phyloP scores from a whole-genome alignment of 2,113 vertebrate species.

The Oncorhynchus clarkii region DNA sequence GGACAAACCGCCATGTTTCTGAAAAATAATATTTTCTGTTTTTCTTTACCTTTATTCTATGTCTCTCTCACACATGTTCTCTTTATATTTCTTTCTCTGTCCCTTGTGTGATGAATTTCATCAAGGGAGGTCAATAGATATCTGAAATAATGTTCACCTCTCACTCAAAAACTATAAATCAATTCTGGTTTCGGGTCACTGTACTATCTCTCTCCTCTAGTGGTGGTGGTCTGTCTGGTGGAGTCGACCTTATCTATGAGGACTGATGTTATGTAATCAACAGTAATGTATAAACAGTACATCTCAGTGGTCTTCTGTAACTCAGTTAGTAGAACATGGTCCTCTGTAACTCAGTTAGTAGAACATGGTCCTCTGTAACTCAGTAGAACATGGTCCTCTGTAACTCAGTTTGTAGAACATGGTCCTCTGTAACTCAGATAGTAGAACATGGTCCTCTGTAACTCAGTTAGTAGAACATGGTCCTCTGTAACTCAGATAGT shows the following conservation, averaged over 20 bases:
- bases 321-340: too few relatives aligned
- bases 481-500: too few relatives aligned
- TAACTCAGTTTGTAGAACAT: too few relatives aligned
- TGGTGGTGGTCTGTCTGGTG: constrained; percentile 55
- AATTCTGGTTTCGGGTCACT: constrained; percentile 70
- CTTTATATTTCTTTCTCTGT: constrained; percentile 40
- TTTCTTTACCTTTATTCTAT: not conserved
- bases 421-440: too few relatives aligned
- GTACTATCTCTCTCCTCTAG: constrained; percentile 49
- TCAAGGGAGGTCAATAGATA: constrained; percentile 68
- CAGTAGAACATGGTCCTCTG: too few relatives aligned
- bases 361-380: too few relatives aligned
- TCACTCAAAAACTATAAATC: constrained; percentile 56
- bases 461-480: too few relatives aligned
- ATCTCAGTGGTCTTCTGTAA: too few relatives aligned
- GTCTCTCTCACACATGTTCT: not conserved
- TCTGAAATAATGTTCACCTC: constrained; percentile 58
- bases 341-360: too few relatives aligned
- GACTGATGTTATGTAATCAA: too few relatives aligned
- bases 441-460: too few relatives aligned
- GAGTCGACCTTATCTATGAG: constrained; percentile 56
- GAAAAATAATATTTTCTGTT: constrained; percentile 53
- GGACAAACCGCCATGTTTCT: constrained; percentile 28
- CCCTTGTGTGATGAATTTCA: constrained; percentile 53
- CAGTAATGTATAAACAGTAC: too few relatives aligned